Evolutionary conservation across 1,140 invertebrate species (phyloP), one percentile per base, ranked within the genome.

Genomic region (Lepeophtheirus salmonis): DNA sequence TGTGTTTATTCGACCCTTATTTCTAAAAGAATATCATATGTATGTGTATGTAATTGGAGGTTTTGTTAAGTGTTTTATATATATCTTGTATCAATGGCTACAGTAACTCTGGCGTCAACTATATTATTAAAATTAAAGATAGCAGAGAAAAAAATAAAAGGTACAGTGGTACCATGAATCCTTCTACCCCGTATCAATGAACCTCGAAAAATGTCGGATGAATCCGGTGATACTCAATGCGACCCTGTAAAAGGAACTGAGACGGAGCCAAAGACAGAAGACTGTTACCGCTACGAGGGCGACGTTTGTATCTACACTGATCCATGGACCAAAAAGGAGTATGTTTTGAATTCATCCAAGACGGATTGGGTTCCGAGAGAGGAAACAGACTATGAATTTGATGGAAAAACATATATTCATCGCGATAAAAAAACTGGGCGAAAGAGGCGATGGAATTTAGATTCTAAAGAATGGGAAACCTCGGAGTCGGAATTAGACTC

Each of bases 381-480:
- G 16, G 30, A 20, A 16, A 53, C 55, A 70, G 59, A 65, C 18
- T 78, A 77, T 67, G 66, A 74, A 60, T 76, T 73, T 64, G 76
- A 77, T 66, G 76, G 75, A 1, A 65, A 74, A 58, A 71, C 69
- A 49, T 76, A 77, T 64, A 64, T 69, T 3, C 76, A 77, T 65
- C 69, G 71, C 67, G 65, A 66, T 24, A 69, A 66, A 10, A 71
- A 53, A 66, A 41, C 30, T 6, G 67, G 67, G 49, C 50, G 64
- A 2, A 64, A 59, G 3, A 67, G 69, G 49, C 65, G 65, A 60
- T 75, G 63, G 72, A 70, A 63, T 66, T 65, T 69, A 54, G 66
- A 74, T 20, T 75, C 73, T 30, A 80, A 81, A 62, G 71, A 78
- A 57, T 84, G 82, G 82, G 68, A 76, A 6, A 2, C 24, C 13